These are phyloP conservation scores for Erpornis zantholeuca DNA, from an alignment of 2,113 vertebrate genomes.

Conservation along the genomic window DNA sequence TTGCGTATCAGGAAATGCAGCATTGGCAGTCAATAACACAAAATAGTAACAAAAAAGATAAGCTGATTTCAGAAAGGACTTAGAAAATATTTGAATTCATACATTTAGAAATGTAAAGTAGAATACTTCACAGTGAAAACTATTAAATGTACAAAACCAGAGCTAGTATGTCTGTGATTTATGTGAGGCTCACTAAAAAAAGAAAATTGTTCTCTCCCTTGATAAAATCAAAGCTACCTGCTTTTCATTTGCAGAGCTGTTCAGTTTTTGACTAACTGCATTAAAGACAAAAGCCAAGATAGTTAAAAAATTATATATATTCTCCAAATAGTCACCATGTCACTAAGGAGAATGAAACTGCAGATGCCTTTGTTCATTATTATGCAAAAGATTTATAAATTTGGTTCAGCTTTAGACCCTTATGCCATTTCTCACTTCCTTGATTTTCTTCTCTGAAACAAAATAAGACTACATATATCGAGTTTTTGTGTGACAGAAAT, in stretches of 20 bases:
- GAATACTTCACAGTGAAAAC: not conserved
- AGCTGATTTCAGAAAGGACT: not conserved
- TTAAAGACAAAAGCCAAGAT: not conserved
- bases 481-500: not conserved
- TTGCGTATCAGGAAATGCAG: not conserved
- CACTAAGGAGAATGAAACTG: not conserved
- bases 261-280: not conserved
- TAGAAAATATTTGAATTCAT: not conserved
- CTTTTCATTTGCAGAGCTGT: not conserved
- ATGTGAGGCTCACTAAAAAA: not conserved
- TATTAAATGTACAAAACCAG: not conserved
- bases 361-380: not conserved
- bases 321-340: not conserved
- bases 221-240: not conserved
- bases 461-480: not conserved
- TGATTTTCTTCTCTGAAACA: not conserved
- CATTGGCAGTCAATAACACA: not conserved
- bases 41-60: not conserved
- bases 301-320: not conserved
- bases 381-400: not conserved
- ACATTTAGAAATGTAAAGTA: not conserved
- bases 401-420: not conserved
- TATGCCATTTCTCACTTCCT: not conserved
- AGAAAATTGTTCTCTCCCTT: not conserved
- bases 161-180: not conserved